A percentile compares a stretch with the other conserved stretches of the same genome.
These are phyloP conservation scores for Poecilia latipinna DNA, from an alignment of 2,113 vertebrate genomes.

Conservation along the genomic window DNA sequence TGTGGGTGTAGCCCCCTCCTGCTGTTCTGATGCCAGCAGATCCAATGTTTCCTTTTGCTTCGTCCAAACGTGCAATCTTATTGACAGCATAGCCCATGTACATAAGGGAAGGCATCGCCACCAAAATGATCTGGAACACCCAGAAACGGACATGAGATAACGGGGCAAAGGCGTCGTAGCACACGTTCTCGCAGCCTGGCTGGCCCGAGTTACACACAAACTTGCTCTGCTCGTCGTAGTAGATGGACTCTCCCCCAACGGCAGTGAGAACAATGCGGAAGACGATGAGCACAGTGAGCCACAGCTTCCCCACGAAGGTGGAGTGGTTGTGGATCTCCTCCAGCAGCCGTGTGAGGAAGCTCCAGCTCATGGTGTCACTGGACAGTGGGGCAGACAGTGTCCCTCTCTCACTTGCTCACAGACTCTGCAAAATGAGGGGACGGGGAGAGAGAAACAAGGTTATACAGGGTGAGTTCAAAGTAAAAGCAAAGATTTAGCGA, in stretches of 20 bases:
- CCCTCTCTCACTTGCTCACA: constrained; percentile 82
- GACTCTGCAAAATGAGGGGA: constrained; percentile 69
- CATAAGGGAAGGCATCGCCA: constrained; percentile 93
- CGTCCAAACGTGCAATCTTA: constrained; percentile 91
- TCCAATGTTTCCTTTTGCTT: constrained; percentile 78
- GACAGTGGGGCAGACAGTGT: constrained; percentile 83
- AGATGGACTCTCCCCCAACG: constrained; percentile 97
- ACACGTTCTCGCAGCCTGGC: constrained; percentile 97
- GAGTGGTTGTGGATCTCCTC: constrained; percentile 99
- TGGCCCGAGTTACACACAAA: constrained; percentile 98
- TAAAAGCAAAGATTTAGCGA: constrained; percentile 4
- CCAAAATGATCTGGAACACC: constrained; percentile 98
- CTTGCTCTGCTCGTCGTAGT: constrained; percentile 98
- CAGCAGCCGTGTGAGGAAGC: constrained; percentile 97
- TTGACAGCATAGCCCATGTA: constrained; percentile 96
- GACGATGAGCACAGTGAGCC: constrained; percentile 95
- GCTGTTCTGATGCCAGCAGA: constrained; percentile 60
- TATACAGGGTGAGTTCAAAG: neutral
- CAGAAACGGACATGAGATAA: constrained; percentile 97
- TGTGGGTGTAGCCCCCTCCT: constrained; percentile 78
- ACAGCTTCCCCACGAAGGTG: constrained; percentile 98
- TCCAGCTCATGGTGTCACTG: constrained; percentile 96
- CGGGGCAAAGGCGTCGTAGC: constrained; percentile 95
- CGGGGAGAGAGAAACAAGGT: neutral
- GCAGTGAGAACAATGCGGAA: constrained; percentile 97